These are phyloP conservation scores for Hydrolagus affinis DNA, from an alignment of 2,113 vertebrate species.

Conservation along the genomic window DNA sequence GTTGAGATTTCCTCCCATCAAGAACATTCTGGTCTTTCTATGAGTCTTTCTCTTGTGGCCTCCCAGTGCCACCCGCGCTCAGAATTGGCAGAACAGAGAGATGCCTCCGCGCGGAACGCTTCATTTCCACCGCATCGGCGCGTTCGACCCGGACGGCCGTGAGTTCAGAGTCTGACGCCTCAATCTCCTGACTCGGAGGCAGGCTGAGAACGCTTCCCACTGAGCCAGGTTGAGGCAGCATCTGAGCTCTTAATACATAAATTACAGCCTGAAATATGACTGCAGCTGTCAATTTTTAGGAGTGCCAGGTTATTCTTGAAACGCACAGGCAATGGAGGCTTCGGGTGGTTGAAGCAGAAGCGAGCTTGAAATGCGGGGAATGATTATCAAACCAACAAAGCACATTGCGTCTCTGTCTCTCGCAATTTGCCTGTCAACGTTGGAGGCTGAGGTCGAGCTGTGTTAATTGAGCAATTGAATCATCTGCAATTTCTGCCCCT, in stretches of 20 bases:
- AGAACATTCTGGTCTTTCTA: too few species aligned
- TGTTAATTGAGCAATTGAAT: background rate
- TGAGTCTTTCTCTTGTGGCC: too few species aligned
- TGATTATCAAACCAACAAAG: background rate
- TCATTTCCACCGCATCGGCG: background rate
- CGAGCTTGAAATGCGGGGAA: too few species aligned
- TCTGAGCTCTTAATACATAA: too few species aligned
- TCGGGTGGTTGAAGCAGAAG: background rate
- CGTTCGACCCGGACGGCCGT: background rate
- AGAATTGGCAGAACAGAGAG: too few species aligned
- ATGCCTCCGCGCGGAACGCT: too few species aligned
- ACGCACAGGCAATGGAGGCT: background rate
- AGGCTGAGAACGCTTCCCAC: background rate
- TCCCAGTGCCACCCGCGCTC: too few species aligned
- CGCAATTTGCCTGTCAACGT: background rate
- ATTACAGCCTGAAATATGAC: background rate
- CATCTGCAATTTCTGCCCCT: background rate
- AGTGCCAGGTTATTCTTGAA: slow-evolving; percentile 1
- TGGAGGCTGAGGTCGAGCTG: background rate
- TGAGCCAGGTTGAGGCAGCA: background rate
- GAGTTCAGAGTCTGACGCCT: background rate
- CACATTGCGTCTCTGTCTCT: background rate
- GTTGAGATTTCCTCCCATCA: too few species aligned
- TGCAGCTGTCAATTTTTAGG: background rate
- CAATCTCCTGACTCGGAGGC: background rate